phyloP scores from a whole-genome alignment of 2,113 vertebrate genomes.

The Pimephales promelas region DNA sequence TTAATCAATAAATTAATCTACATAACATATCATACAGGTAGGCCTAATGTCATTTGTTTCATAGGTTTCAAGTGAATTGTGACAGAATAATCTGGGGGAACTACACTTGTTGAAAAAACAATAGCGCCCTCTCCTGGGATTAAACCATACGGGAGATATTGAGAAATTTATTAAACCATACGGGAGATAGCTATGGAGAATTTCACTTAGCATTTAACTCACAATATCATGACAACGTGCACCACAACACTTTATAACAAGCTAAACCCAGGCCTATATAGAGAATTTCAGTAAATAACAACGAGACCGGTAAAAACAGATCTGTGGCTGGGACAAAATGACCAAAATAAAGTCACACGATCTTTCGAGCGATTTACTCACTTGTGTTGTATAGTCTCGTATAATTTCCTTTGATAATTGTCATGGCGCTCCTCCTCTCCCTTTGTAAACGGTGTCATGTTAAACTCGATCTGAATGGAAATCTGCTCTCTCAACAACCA shows the following conservation, averaged over 20 bases:
- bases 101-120: neutral
- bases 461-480: slow-evolving; percentile 7
- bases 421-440: slow-evolving; percentile 9
- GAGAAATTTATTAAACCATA: neutral
- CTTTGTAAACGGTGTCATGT: slow-evolving; percentile 47
- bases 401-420: neutral
- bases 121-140: neutral
- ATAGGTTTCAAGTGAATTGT: neutral
- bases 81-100: neutral
- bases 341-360: neutral
- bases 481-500: neutral
- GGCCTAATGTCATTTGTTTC: neutral
- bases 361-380: slow-evolving; percentile 48
- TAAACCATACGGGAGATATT: neutral
- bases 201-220: neutral
- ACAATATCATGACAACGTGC: neutral
- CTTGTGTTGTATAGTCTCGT: slow-evolving; percentile 53
- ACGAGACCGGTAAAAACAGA: neutral
- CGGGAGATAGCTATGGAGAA: no score
- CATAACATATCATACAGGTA: neutral
- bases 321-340: neutral
- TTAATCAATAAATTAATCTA: neutral
- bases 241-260: neutral
- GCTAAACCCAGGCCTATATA: no score
- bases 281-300: neutral